Evolutionary conservation across 1,140 invertebrate species (phyloP).

Genomic region (Brachionus koreanus): DNA sequence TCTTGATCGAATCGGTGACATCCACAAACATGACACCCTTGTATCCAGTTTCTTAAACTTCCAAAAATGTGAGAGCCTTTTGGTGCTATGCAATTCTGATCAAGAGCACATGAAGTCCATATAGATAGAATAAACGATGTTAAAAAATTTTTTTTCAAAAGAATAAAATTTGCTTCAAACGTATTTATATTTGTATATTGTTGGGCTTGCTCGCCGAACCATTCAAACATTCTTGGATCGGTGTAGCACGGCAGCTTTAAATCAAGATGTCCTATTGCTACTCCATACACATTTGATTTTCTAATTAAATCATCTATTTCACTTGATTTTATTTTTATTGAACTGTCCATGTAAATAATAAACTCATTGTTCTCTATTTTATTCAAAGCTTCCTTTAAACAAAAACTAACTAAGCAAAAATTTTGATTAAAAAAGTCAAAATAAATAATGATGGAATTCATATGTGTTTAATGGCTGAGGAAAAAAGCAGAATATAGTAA

Average conservation of each 20-base stretch:
- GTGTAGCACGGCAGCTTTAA: not conserved
- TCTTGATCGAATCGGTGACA: slow-evolving; percentile 35
- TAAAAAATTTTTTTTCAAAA: not conserved
- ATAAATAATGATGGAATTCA: no score
- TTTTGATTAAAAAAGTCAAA: no score
- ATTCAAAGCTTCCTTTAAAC: not conserved
- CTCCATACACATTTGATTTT: not conserved
- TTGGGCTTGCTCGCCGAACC: not conserved
- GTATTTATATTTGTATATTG: not conserved
- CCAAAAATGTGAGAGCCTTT: not conserved
- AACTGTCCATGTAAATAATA: not conserved
- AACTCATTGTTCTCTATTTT: not conserved
- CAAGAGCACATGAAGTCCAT: slow-evolving; percentile 6
- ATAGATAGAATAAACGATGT: not conserved
- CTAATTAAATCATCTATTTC: not conserved
- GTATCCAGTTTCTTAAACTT: not conserved
- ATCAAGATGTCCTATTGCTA: not conserved
- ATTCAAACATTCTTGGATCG: not conserved
- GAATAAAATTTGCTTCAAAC: slow-evolving; percentile 3
- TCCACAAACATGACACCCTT: not conserved
- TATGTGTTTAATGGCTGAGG: no score
- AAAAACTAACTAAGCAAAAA: not conserved
- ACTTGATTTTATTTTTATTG: not conserved
- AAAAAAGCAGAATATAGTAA: no score
- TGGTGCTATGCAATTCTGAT: not conserved